These are phyloP conservation scores for Tachycineta bicolor DNA, from an alignment of 2,113 vertebrate genomes.

Conservation along the genomic window DNA sequence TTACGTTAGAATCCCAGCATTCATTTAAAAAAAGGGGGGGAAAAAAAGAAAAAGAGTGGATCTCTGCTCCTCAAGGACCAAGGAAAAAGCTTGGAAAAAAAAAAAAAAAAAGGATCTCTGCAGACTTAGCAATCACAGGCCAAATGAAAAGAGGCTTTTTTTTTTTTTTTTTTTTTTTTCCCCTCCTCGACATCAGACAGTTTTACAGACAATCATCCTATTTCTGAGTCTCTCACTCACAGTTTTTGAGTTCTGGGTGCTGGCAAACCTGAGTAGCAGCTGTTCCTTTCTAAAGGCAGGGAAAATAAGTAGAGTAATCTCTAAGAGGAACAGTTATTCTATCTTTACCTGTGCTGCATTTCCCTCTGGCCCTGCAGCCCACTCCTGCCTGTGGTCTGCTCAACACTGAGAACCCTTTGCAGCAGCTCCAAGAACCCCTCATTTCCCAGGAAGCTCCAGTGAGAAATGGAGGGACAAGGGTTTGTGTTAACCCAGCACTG, in stretches of 20 bases:
- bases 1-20: slow-evolving; percentile 21
- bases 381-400: neutral
- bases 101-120: neutral
- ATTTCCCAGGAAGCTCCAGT: neutral
- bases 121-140: slow-evolving; percentile 6
- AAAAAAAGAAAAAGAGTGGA: neutral
- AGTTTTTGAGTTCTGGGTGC: slow-evolving; percentile 13
- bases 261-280: slow-evolving; percentile 53
- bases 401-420: neutral
- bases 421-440: neutral
- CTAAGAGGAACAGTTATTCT: neutral
- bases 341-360: neutral
- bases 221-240: slow-evolving; percentile 36
- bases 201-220: slow-evolving; percentile 38
- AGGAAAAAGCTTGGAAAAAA: neutral
- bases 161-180: neutral
- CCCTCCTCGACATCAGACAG: neutral
- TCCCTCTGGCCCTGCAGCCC: neutral
- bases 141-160: neutral
- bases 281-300: slow-evolving; percentile 33
- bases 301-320: neutral
- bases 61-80: neutral
- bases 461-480: neutral
- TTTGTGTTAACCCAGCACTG: neutral
- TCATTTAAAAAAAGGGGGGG: neutral